phyloP scores from a whole-genome alignment of 1,140 invertebrate species.

The Macrocentrus cingulum region DNA sequence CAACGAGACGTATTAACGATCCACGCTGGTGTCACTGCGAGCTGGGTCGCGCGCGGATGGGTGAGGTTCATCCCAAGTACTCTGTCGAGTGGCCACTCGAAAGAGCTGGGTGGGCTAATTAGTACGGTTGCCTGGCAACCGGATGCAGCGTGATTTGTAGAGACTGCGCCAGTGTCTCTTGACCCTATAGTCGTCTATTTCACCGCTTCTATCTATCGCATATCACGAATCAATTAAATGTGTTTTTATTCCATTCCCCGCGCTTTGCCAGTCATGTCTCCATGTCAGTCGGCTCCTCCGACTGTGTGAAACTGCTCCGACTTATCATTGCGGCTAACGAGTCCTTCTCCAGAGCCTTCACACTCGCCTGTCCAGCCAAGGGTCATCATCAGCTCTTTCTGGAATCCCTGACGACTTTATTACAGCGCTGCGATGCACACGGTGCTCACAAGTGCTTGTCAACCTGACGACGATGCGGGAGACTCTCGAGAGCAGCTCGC shows the following conservation, averaged over 20 bases:
- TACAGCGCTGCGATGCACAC: not conserved
- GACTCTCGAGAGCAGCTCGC: slow-evolving; percentile 24
- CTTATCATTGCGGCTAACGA: slow-evolving; percentile 57
- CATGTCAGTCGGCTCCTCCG: slow-evolving; percentile 38
- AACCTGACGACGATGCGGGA: slow-evolving; percentile 41
- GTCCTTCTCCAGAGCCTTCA: slow-evolving; percentile 45
- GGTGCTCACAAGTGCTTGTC: slow-evolving; percentile 39
- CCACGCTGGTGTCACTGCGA: slow-evolving; percentile 44
- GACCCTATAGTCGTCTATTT: slow-evolving; percentile 7
- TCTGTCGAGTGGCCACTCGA: slow-evolving; percentile 57
- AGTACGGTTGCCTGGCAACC: slow-evolving; percentile 59
- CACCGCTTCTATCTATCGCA: not conserved
- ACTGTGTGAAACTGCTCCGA: slow-evolving; percentile 53
- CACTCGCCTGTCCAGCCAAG: slow-evolving; percentile 36
- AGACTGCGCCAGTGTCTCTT: slow-evolving; percentile 24
- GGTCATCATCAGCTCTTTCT: too few species aligned
- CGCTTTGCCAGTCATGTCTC: slow-evolving; percentile 28
- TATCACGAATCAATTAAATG: not conserved
- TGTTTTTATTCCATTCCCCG: too few species aligned
- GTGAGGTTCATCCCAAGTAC: slow-evolving; percentile 51
- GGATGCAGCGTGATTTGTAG: slow-evolving; percentile 48
- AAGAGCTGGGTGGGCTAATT: slow-evolving; percentile 60
- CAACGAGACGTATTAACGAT: slow-evolving; percentile 41
- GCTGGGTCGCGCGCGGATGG: slow-evolving; percentile 1
- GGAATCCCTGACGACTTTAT: too few species aligned